phyloP scores from a whole-genome alignment of 2,113 vertebrate genomes.

The Perognathus longimembris region DNA sequence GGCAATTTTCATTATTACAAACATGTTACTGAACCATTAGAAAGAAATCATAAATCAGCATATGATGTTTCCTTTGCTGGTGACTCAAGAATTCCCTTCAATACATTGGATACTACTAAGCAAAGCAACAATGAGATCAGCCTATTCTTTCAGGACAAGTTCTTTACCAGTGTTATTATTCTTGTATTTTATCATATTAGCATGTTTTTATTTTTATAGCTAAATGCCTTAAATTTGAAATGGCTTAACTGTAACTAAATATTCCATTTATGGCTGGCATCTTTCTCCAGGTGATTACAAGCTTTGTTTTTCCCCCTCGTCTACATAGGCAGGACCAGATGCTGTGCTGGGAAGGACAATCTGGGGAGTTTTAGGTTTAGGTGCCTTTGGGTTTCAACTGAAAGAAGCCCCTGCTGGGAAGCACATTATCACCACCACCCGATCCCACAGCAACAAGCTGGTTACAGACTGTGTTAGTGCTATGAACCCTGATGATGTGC shows the following conservation, averaged over 20 bases:
- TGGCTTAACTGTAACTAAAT: neutral
- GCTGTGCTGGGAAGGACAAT: constrained; percentile 94
- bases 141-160: neutral
- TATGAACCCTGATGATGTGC: constrained; percentile 93
- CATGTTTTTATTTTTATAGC: neutral
- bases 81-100: neutral
- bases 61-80: neutral
- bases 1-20: neutral
- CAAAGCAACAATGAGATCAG: neutral
- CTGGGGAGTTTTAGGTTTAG: constrained; percentile 95
- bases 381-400: constrained; percentile 96
- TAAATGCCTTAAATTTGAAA: neutral
- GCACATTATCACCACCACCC: constrained; percentile 94
- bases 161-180: neutral
- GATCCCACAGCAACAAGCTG: constrained; percentile 95
- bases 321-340: constrained; percentile 88
- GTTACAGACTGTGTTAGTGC: constrained; percentile 93
- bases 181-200: neutral
- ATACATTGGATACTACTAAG: constrained; percentile 19
- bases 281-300: constrained; percentile 1
- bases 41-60: neutral
- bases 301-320: neutral
- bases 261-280: neutral
- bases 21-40: neutral
- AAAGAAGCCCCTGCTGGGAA: constrained; percentile 91